These are phyloP conservation scores for Microctenopoma lineatum DNA, from an alignment of 2,797 vertebrate species.

Conservation along the genomic window DNA sequence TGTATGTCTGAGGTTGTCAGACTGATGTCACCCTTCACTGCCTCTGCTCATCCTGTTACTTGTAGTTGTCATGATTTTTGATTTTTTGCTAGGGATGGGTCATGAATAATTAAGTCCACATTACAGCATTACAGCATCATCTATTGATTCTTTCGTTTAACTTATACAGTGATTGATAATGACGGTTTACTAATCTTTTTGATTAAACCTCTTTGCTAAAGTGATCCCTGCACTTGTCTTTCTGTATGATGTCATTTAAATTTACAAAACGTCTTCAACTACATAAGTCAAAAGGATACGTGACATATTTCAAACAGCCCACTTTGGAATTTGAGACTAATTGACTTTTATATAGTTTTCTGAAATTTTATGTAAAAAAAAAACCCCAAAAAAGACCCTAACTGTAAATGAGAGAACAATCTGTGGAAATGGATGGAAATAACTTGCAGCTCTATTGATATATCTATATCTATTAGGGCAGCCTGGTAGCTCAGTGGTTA, in stretches of 20 bases:
- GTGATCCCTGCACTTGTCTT: neutral
- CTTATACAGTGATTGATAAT: neutral
- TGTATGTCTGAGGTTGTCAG: neutral
- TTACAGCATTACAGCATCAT: neutral
- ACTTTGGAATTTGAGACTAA: neutral
- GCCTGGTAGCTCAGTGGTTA: too few relatives aligned
- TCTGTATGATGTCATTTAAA: neutral
- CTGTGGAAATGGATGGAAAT: neutral
- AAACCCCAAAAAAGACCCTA: neutral
- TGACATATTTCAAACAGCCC: neutral
- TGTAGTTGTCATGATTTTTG: conserved; percentile 13
- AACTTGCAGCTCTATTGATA: too few relatives aligned
- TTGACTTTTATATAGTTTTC: neutral
- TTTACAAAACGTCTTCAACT: neutral
- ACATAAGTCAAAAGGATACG: neutral
- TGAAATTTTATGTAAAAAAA: neutral
- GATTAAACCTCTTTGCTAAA: neutral
- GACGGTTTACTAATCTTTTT: neutral
- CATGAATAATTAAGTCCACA: neutral
- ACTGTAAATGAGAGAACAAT: neutral
- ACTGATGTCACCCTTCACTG: conserved; percentile 9
- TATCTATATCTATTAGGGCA: too few relatives aligned
- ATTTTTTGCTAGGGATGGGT: conserved; percentile 2
- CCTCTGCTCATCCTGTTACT: conserved; percentile 16
- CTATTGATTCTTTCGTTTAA: neutral